Evolutionary conservation across 2,797 vertebrate genomes (phyloP), one percentile per base, ranked within the genome.

Genomic region (Gambelia wislizenii): DNA sequence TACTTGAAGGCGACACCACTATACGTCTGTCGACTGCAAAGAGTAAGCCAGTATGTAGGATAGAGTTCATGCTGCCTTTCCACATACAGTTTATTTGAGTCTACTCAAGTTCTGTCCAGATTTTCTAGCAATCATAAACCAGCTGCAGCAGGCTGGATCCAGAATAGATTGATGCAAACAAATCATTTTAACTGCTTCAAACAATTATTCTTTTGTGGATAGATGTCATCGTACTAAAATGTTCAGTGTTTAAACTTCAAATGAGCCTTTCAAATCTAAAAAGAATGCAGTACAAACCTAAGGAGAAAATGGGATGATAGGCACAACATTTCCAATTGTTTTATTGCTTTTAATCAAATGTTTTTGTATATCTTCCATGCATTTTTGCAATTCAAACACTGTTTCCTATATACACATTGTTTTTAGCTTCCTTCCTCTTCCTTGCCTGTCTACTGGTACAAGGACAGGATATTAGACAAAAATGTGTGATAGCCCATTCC

Each of bases 1-100:
- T 77, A 91, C 96, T 95, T 96, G 95, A 96, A 96, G 95, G 94
- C 95, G 92, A 94, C 39, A 64, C 93, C 94, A 93, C 96, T 92
- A 93, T 94, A 94, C 87, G 90, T 93, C 95, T 84, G 75, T 91
- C 94, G 87, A 91, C 86, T 88, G 89, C 87, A 64, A 92, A 93
- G 76, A 90, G 90, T 0, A 44, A 81, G 91, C 61, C 64, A 1
- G 30, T 3, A 69, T 86, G 39, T 30, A 83, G 85, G 67, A 81
- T 85, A 94, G 90, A 72, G 91, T 94, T 94, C 85, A 16, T 94
- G 85, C 85, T 30, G 64, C 92, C 92, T 89, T 85, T 84, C 85
- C 92, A 93, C 83, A 59, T 86, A 89, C 84, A 89, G 78, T 94
- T 96, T 90, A 86, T 91, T 91, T 89, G 92, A 95, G 95, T 92